Base-by-base conservation (phyloP, 1,140 invertebrate species). In the Aplysia californica region DNA sequence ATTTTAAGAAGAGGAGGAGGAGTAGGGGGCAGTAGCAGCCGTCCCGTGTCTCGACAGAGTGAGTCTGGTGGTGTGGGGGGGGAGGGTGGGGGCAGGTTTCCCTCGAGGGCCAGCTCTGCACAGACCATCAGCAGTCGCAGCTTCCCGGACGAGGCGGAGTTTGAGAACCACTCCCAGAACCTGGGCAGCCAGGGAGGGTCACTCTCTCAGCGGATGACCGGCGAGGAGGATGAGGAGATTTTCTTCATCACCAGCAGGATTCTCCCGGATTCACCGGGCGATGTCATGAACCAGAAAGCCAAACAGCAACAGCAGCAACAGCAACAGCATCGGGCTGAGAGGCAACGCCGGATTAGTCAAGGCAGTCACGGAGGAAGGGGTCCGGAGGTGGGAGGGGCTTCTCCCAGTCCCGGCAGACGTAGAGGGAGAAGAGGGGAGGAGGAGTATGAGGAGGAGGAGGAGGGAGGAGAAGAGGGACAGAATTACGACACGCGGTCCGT, bases 51-150 rank as follows among this genome's bases (percentile, higher is more conserved):
- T n/a, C n/a, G n/a, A n/a, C n/a, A n/a, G n/a, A 38, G 35, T 33
- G 35, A 50, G 10, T 50, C 44, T 29, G 26, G 58, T 29, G 31
- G 33, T 33, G 15, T 29, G 39, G 39, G 21, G n/a, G 15, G 21
- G 38, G 36, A 31, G 10, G 69, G 6, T 71, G 41, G 44, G 61
- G 41, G 26, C 4, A 20, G 67, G 41, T 20, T 38, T 6, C 50
- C 59, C 55, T 76, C 74, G 6, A 39, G 69, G 36, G 81, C 83
- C n/a, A 84, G 81, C 70, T 86, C 86, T 36, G 80, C 78, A 5
- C 67, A 80, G 26, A 86, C 85, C 20, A 77, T 87, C 50, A 86
- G 84, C 73, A 83, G 82, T 72, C 77, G 79, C 31, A 84, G 83
- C 56, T 86, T 87, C 75, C 85, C 85, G 1, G 70, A 58, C 6